Evolutionary conservation across 2,113 vertebrate genomes (phyloP).

Genomic region (Anolis sagrei): DNA sequence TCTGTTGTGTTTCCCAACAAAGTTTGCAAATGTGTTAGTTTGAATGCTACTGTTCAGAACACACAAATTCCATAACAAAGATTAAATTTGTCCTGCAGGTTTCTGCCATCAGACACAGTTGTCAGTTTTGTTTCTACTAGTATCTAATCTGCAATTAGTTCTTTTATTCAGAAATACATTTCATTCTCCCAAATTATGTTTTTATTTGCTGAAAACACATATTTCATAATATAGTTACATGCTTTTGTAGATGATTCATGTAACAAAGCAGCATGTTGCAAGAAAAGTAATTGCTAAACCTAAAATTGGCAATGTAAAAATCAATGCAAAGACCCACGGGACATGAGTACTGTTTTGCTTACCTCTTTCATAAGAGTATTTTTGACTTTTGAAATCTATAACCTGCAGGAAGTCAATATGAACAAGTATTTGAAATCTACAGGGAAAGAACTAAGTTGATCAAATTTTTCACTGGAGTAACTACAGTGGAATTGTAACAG

Average conservation of each 20-base stretch:
- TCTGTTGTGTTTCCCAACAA: constrained; percentile 71
- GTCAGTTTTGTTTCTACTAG: constrained; percentile 33
- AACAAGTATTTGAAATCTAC: constrained; percentile 34
- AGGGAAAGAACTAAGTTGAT: constrained; percentile 17
- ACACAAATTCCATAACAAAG: constrained; percentile 50
- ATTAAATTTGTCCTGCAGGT: constrained; percentile 17
- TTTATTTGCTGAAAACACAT: constrained; percentile 36
- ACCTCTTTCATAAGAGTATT: constrained; percentile 13
- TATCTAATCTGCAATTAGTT: constrained; percentile 18
- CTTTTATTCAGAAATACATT: constrained; percentile 20
- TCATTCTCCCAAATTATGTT: constrained; percentile 22
- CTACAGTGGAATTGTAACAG: not conserved
- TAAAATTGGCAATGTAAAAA: constrained; percentile 42
- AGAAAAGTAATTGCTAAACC: constrained; percentile 35
- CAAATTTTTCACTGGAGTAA: not conserved
- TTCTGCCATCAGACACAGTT: not conserved
- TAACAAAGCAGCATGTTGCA: constrained; percentile 31
- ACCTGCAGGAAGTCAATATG: constrained; percentile 9
- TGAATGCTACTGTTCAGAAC: constrained; percentile 32
- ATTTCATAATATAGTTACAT: constrained; percentile 25
- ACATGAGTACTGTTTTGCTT: constrained; percentile 1
- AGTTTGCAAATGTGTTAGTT: constrained; percentile 62
- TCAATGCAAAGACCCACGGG: constrained; percentile 11
- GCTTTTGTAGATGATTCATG: constrained; percentile 26
- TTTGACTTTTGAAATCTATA: not conserved